phyloP scores from a whole-genome alignment of 2,113 vertebrate genomes.

The Hyla sarda region DNA sequence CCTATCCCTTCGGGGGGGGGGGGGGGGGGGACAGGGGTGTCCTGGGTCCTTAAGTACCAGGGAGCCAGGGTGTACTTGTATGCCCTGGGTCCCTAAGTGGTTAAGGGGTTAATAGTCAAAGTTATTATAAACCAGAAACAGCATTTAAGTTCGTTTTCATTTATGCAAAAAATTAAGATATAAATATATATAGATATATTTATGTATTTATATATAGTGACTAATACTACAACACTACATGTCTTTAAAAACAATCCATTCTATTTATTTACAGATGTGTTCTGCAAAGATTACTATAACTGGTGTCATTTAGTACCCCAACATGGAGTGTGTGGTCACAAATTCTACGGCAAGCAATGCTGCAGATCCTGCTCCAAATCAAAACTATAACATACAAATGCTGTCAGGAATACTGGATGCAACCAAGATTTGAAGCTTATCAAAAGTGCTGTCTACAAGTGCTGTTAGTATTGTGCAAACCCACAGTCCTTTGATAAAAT shows the following conservation, averaged over 20 bases:
- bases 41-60: no score
- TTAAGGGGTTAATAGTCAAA: background rate
- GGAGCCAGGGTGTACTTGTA: no score
- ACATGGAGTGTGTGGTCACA: slow-evolving; percentile 82
- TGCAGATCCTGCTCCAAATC: slow-evolving; percentile 83
- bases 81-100: no score
- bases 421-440: background rate
- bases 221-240: no score
- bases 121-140: background rate
- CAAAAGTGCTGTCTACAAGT: slow-evolving; percentile 8
- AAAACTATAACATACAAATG: slow-evolving; percentile 73
- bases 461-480: slow-evolving; percentile 5
- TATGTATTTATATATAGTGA: no score
- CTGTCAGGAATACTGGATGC: background rate
- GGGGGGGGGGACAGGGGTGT: no score
- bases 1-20: no score
- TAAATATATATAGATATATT: background rate
- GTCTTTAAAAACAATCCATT: background rate
- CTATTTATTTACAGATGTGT: slow-evolving; percentile 60
- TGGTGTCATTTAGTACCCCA: slow-evolving; percentile 87
- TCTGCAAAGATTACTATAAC: slow-evolving; percentile 72
- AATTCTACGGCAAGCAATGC: slow-evolving; percentile 84
- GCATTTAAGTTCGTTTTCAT: background rate
- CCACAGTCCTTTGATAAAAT: background rate
- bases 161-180: background rate